Evolutionary conservation across 2,797 vertebrate species (phyloP), one percentile per base, ranked within the genome.

Genomic region (Eleutherodactylus coqui): DNA sequence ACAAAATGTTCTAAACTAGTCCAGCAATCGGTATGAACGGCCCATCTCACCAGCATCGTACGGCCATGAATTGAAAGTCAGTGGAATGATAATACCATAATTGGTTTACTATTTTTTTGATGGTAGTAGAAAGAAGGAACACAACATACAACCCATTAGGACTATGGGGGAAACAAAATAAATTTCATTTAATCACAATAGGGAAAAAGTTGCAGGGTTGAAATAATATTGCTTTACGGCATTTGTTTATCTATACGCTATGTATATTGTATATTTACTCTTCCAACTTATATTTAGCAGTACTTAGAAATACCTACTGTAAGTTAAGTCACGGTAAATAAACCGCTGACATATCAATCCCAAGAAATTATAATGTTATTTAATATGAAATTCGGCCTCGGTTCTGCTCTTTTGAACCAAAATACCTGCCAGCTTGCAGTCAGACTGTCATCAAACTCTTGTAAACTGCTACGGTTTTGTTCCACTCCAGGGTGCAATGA

Each of bases 401-500:
- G 34, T 85, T 85, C 32, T 80, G 70, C 77, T 58, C 49, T 32
- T 79, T 21, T 73, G 78, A 85, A 80, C 77, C 14, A 80, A 72
- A 75, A 60, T 77, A 85, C 75, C 77, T 80, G 84, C 38, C 64
- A 80, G 67, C n/a, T 36, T 6, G 67, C 69, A 72, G 67, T 62
- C 51, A 73, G 51, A 38, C 64, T 69, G 84, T 60, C 49, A 72
- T 75, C 67, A 80, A 55, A 80, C 51, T 58, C 49, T 49, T 75
- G 67, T 73, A 80, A 85, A 85, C 47, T 41, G 75, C 55, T 80
- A 55, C 1, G 13, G 34, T 47, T 55, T 85, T 85, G 77, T 80
- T 85, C 51, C 77, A 85, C 84, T 85, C 64, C 69, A 51, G 77
- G 67, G 77, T 85, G 62, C 49, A 53, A 62, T 85, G 84, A 80